Percentiles rank a stretch among this genome's conserved stretches.
Conservation (phyloP, 2,113 vertebrate genomes). For the Syngnathoides biaculeatus region DNA sequence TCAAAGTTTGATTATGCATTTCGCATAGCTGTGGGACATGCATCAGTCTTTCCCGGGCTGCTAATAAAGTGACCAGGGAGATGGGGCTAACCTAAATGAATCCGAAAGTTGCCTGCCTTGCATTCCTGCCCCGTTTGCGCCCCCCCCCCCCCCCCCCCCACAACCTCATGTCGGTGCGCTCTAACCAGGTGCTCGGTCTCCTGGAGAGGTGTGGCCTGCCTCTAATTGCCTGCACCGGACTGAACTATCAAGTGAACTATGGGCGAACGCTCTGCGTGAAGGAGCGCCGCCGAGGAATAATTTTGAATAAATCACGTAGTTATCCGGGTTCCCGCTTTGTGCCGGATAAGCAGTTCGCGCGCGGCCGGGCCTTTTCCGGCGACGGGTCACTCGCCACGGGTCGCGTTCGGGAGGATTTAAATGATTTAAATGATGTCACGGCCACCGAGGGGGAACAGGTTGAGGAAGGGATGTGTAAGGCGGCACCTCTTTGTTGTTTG, state of each 20-base stretch:
- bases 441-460: constrained; percentile 64
- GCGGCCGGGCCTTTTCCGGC: constrained; percentile 50
- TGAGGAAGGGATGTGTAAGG: constrained; percentile 65
- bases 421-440: constrained; percentile 72
- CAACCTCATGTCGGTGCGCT: constrained; percentile 59
- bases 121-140: constrained; percentile 55
- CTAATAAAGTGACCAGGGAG: constrained; percentile 75
- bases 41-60: constrained; percentile 72
- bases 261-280: constrained; percentile 61
- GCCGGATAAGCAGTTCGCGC: constrained; percentile 66
- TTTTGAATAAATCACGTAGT: constrained; percentile 72
- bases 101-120: constrained; percentile 70
- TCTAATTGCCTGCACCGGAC: constrained; percentile 67
- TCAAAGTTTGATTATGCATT: constrained; percentile 77
- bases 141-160: no score
- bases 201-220: constrained; percentile 62
- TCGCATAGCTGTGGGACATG: constrained; percentile 72
- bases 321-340: constrained; percentile 62
- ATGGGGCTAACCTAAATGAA: constrained; percentile 66
- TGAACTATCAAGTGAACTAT: constrained; percentile 50
- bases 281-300: constrained; percentile 67
- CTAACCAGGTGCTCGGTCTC: constrained; percentile 63
- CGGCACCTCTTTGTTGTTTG: constrained; percentile 71
- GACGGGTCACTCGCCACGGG: constrained; percentile 71
- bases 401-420: constrained; percentile 70